Conservation (phyloP, 2,797 vertebrate genomes). For the Acipenser transmontanus region DNA sequence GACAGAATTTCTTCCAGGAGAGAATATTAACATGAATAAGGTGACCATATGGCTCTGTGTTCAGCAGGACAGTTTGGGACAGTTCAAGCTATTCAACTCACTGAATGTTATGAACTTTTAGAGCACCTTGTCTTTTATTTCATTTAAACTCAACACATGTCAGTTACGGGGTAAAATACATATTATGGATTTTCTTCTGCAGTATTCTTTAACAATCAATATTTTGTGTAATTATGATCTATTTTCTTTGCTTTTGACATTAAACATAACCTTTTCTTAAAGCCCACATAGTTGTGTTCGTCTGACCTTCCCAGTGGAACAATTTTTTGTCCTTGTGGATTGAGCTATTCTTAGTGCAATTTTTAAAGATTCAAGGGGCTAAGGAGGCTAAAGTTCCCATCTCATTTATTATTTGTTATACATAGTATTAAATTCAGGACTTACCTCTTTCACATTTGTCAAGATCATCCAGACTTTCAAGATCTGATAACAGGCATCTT, state of each 20-base stretch:
- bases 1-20: background rate
- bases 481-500: too few relatives aligned
- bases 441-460: too few relatives aligned
- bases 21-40: background rate
- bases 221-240: background rate
- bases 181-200: background rate
- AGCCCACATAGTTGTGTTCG: background rate
- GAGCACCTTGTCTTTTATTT: too few relatives aligned
- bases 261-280: constrained; percentile 1
- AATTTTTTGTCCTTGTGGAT: background rate
- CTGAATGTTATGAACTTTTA: background rate
- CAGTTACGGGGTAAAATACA: background rate
- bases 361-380: too few relatives aligned
- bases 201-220: background rate
- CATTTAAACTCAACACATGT: too few relatives aligned
- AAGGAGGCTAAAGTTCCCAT: too few relatives aligned
- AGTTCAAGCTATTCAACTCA: background rate
- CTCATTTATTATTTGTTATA: too few relatives aligned
- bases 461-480: too few relatives aligned
- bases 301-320: background rate
- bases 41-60: background rate
- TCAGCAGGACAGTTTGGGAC: background rate
- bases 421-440: too few relatives aligned
- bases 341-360: too few relatives aligned
- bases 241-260: background rate